Evolutionary conservation across 2,888 invertebrate species (phyloP), one percentile per base, ranked within the genome.

Genomic region (Pristionchus exspectatus): DNA sequence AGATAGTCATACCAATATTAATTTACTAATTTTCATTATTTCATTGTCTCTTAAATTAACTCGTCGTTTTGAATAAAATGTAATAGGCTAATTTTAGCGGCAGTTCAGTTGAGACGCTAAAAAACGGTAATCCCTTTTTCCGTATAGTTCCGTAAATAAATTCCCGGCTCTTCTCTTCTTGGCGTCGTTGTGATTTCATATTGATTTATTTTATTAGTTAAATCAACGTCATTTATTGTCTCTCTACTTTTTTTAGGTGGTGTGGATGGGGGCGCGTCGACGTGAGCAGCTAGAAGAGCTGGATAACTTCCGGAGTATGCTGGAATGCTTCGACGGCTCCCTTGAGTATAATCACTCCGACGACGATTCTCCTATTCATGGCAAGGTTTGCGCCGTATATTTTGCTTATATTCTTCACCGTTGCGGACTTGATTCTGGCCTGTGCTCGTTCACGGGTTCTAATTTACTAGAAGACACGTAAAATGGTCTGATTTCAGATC

Each of bases 281-380:
- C 63, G 27, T 21, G 86, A 86, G 27, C 86, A 86, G 44, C 38
- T 86, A 0, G 86, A 86, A 12, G 86, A 86, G 86, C 44, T 86
- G 66, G 38, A 86, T 21, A 59, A 59, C 44, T 86, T 86, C 44
- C n/a, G 24, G 38, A 44, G 44, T 24, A 63, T 86, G 66, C 86
- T 86, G n/a, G 86, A 86, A n/a, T 86, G 86, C 66, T 86, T 86
- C 66, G 59, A 59, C 44, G 86, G 86, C 1, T 86, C 86, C 0
- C 38, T 86, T 14, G 63, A 86, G 5, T 86, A 59, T 38, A 63
- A 63, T 14, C 16, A 86, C 16, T 12, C 21, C 27, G 66, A 27
- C 0, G 16, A 66, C 44, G 84, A 50, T 12, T 50, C 38, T 16
- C 86, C 38, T 1, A 59, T 86, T 18, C 16, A 7, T 4, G 86